Percentiles rank a stretch among this genome's conserved stretches.
These are phyloP conservation scores for Xiphydria camelus DNA, from an alignment of 2,888 invertebrate species.

Conservation along the genomic window DNA sequence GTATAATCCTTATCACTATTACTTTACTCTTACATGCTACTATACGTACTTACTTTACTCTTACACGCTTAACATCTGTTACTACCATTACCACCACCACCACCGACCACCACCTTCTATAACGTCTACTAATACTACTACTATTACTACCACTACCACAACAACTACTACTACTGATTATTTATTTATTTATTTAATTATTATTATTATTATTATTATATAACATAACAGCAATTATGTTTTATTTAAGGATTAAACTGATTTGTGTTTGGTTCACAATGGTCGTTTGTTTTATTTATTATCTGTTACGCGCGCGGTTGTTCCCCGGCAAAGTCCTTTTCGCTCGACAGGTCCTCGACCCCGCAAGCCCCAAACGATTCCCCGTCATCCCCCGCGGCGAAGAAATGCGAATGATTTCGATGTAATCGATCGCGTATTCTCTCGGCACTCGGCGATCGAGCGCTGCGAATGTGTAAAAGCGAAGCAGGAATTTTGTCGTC, in stretches of 20 bases:
- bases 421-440: too few relatives aligned
- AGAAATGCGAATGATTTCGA: too few relatives aligned
- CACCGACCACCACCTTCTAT: not conserved
- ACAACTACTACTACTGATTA: constrained; percentile 44
- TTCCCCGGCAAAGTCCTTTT: too few relatives aligned
- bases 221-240: constrained; percentile 56
- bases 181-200: constrained; percentile 57
- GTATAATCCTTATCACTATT: constrained; percentile 28
- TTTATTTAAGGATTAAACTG: constrained; percentile 59
- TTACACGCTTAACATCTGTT: constrained; percentile 1
- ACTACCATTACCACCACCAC: not conserved
- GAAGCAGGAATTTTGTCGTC: too few relatives aligned
- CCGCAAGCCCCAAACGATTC: too few relatives aligned
- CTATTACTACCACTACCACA: constrained; percentile 15
- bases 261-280: constrained; percentile 58
- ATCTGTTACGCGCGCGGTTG: too few relatives aligned
- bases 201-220: constrained; percentile 52
- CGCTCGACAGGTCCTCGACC: too few relatives aligned
- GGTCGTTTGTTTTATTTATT: constrained; percentile 53
- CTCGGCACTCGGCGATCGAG: too few relatives aligned
- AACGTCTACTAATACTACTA: not conserved
- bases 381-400: too few relatives aligned
- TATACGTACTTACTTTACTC: constrained; percentile 21
- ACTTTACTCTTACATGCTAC: constrained; percentile 23
- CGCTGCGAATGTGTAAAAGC: too few relatives aligned